Percentiles rank a stretch among this genome's conserved stretches.
phyloP scores from a whole-genome alignment of 2,888 invertebrate species.

The Ceraclea dissimilis region DNA sequence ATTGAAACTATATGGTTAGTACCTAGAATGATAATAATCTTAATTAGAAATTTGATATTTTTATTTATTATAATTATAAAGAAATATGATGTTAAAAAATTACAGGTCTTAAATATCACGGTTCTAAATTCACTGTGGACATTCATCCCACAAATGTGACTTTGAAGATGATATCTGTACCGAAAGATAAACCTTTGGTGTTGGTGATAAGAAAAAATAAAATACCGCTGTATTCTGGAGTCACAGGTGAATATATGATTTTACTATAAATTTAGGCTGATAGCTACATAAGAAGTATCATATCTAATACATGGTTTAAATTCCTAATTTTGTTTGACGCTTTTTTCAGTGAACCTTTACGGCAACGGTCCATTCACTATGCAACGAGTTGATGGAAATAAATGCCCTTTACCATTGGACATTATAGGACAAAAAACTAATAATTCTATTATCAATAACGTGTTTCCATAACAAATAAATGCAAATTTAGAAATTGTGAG shows the following conservation, averaged over 20 bases:
- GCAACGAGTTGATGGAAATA: constrained; percentile 5
- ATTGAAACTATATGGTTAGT: constrained; percentile 39
- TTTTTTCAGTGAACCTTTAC: constrained; percentile 36
- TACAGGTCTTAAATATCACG: constrained; percentile 43
- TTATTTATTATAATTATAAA: too few relatives aligned
- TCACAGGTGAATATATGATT: constrained; percentile 33
- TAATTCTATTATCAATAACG: too few relatives aligned
- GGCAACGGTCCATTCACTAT: constrained; percentile 42
- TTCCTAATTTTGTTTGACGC: too few relatives aligned
- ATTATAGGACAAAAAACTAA: constrained; percentile 37
- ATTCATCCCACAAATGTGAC: constrained; percentile 32
- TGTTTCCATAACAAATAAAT: too few relatives aligned
- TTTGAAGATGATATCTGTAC: constrained; percentile 34
- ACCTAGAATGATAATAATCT: not conserved
- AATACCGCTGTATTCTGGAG: constrained; percentile 37
- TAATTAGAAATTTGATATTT: too few relatives aligned
- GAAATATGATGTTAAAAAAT: too few relatives aligned
- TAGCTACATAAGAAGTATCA: too few relatives aligned
- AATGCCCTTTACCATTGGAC: constrained; percentile 41
- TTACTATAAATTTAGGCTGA: too few relatives aligned
- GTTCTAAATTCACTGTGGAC: constrained; percentile 38
- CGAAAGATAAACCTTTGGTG: constrained; percentile 35
- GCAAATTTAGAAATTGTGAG: too few relatives aligned
- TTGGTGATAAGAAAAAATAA: constrained; percentile 38
- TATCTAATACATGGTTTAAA: too few relatives aligned